Evolutionary conservation across 2,113 vertebrate genomes (phyloP).

Genomic region (Lepisosteus oculatus): DNA sequence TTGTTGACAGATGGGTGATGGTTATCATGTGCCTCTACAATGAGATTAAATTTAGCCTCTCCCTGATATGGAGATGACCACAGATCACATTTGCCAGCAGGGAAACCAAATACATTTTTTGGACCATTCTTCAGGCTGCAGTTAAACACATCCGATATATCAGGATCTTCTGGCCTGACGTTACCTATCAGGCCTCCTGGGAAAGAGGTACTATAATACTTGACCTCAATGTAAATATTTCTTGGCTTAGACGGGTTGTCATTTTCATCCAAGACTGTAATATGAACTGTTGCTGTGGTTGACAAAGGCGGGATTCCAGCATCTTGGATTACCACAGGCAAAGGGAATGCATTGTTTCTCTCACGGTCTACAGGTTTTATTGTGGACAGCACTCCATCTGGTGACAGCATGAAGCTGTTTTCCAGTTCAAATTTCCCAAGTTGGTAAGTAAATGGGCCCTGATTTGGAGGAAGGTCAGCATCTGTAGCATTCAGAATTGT

Average conservation of each 20-base stretch:
- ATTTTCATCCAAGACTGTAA: conserved; percentile 64
- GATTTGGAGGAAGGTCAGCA: conserved; percentile 59
- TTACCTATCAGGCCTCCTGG: conserved; percentile 63
- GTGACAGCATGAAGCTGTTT: conserved; percentile 51
- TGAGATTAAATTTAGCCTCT: conserved; percentile 64
- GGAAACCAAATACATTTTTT: conserved; percentile 56
- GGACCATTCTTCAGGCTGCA: conserved; percentile 58
- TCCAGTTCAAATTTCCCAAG: conserved; percentile 40
- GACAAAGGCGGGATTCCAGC: conserved; percentile 59
- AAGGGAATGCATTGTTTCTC: conserved; percentile 31
- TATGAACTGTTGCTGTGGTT: conserved; percentile 51
- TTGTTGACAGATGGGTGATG: conserved; percentile 62
- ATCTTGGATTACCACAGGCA: conserved; percentile 56
- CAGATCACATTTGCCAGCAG: conserved; percentile 60
- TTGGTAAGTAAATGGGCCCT: conserved; percentile 64
- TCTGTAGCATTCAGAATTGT: conserved; percentile 54
- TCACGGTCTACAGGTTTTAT: conserved; percentile 55
- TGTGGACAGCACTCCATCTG: conserved; percentile 62
- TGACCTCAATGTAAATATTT: conserved; percentile 64
- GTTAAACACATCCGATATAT: conserved; percentile 55
- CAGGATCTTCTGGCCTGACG: conserved; percentile 59
- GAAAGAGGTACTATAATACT: conserved; percentile 68
- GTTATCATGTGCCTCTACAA: conserved; percentile 59
- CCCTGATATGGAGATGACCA: conserved; percentile 62
- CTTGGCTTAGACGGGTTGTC: conserved; percentile 58